phyloP scores from a whole-genome alignment of 1,140 invertebrate genomes.

The Drosophila persimilis region DNA sequence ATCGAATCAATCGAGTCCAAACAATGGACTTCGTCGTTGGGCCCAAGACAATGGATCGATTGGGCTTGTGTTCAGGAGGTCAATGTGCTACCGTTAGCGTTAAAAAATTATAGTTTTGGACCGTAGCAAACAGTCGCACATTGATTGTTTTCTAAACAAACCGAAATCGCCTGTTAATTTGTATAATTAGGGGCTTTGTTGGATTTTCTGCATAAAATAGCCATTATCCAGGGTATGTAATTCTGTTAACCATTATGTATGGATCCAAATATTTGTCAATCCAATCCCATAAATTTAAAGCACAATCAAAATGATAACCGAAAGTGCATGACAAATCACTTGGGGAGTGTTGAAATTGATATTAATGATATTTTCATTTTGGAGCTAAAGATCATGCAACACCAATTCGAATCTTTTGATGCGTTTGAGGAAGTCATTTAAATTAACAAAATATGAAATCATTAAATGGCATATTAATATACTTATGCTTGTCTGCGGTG shows the following conservation, averaged over 20 bases:
- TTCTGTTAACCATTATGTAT: neutral
- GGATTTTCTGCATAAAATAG: constrained; percentile 60
- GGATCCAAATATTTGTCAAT: constrained; percentile 17
- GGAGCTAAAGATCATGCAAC: constrained; percentile 15
- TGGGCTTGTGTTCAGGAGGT: constrained; percentile 54
- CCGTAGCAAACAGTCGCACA: constrained; percentile 50
- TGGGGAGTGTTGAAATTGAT: constrained; percentile 13
- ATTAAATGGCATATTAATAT: constrained; percentile 45
- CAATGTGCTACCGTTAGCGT: constrained; percentile 72
- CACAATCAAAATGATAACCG: neutral
- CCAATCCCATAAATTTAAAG: neutral
- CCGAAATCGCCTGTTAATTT: constrained; percentile 55
- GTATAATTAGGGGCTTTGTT: constrained; percentile 55
- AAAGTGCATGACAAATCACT: constrained; percentile 31
- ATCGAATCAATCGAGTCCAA: constrained; percentile 30
- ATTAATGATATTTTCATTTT: constrained; percentile 2
- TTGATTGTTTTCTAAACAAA: constrained; percentile 66
- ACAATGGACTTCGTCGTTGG: constrained; percentile 33
- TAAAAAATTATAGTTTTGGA: constrained; percentile 49
- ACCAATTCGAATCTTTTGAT: neutral
- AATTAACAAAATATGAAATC: constrained; percentile 34
- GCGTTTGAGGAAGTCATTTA: constrained; percentile 40
- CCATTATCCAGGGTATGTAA: constrained; percentile 39
- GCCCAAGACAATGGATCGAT: constrained; percentile 37
- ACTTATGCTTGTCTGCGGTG: constrained; percentile 37